Evolutionary conservation across 2,113 vertebrate species (phyloP), one percentile per base, ranked within the genome.

Genomic region (Channa maculata): DNA sequence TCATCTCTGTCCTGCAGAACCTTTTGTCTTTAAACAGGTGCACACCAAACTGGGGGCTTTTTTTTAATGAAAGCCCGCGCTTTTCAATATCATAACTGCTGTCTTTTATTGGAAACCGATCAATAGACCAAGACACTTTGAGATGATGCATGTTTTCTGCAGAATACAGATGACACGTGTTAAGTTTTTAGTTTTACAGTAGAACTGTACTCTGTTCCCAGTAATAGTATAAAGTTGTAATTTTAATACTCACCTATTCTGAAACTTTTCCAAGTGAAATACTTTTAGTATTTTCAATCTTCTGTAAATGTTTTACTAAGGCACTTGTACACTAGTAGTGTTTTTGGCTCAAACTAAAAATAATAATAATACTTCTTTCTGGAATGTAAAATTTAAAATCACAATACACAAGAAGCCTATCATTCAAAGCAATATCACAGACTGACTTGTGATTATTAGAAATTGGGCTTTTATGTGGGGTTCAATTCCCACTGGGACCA

Each of bases 401-500:
- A 24, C 24, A 24, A 57, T 9, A 15, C 6, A 13, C 39, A 4
- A 41, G 24, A 41, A 2, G 6, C 6, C 39, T 7, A 41, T 77
- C 15, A 9, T 33, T 38, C 39, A 46, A n/a, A 34, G 45, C 38
- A 58, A 58, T 14, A 14, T 74, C 58, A 24, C 8, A 10, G 51
- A 58, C 45, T 13, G 0, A 2, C 5, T 36, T 65, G 44, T 60
- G 14, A 49, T 69, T 24, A 67, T 57, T 37, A 6, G 48, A 45
- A 14, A 54, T 65, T 55, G 14, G 54, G 55, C 9, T 65, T 69
- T 38, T 24, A 9, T 70, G 59, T 15, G 8, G 52, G 49, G 59
- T 83, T 71, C 2, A 58, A 62, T 57, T 68, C 71, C 71, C 52
- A 24, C 9, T 38, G 62, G 82, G 77, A 81, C 82, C 79, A 86